Base-by-base conservation (phyloP, 2,888 invertebrate genomes). In the Ganaspis brasiliensis region DNA sequence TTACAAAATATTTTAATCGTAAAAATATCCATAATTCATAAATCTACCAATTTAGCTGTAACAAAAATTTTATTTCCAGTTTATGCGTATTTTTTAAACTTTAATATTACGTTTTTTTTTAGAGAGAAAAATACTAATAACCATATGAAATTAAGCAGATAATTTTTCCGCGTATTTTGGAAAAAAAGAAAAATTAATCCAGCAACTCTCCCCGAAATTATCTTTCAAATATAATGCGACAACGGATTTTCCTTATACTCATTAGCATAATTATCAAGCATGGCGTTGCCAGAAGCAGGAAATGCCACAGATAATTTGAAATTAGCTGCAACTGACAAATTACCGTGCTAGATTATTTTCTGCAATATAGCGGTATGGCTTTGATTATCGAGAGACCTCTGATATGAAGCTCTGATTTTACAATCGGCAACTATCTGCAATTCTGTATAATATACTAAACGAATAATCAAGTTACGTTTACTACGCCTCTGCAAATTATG, bases 241-340 rank as follows among this genome's bases (percentile, higher is more conserved):
- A 24, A 56, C 5, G 21, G 26, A 56, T 14, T 56, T 21, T 56
- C 26, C 12, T 56, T 56, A 56, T 24, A 24, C 26, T 56, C 26
- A 56, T 24, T 26, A 21, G 16, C 35, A 61, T 10, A 61, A 61
- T 31, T 35, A 35, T 19, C 16, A 61, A 35, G 16, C 16, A 61
- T n/a, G 10, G 12, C 19, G 16, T 35, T 61, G 1, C 16, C 35
- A 61, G 35, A 9, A 19, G 35, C 16, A 31, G 2, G 16, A 19
- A 19, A 61, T 35, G 37, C 37, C 12, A 6, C 5, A 31, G 21
- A 40, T 61, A 61, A 61, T 61, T 61, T n/a, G 12, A 61, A 61
- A 61, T 61, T 61, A 61, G 19, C 35, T 19, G 19, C 19, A 61
- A 10, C 35, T 61, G 35, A 63, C 12, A 63, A 63, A 63, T 40